These are phyloP conservation scores for Drosophila quasianomalipes DNA, from an alignment of 2,888 invertebrate species.

Conservation along the genomic window DNA sequence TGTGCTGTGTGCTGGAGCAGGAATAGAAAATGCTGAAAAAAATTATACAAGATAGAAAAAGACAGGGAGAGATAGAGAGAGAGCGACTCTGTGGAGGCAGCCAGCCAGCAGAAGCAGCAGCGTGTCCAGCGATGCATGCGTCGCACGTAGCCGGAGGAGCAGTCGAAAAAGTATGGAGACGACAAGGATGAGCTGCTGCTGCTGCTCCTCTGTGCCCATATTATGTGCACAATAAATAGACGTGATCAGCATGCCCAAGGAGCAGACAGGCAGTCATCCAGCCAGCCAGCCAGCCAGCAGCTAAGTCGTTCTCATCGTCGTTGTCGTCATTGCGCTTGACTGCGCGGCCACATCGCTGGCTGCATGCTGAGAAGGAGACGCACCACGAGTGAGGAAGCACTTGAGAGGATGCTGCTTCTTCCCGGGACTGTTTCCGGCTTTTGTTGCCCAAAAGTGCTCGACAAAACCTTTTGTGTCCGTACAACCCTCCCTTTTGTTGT, in stretches of 20 bases:
- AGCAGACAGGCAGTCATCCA: conserved; percentile 21
- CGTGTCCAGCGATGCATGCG: conserved; percentile 81
- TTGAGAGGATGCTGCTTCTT: conserved; percentile 67
- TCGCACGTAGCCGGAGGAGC: conserved; percentile 76
- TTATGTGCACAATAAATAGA: conserved; percentile 85
- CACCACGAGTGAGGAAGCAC: conserved; percentile 67
- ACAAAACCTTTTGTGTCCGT: conserved; percentile 74
- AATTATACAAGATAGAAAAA: conserved; percentile 2
- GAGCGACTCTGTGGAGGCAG: conserved; percentile 31
- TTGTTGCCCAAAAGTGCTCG: conserved; percentile 78
- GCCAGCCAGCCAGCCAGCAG: conserved; percentile 44
- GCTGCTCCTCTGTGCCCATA: conserved; percentile 77
- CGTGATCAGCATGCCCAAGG: conserved; percentile 84
- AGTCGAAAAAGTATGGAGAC: conserved; percentile 32
- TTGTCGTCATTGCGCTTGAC: conserved; percentile 72
- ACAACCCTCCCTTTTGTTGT: conserved; percentile 9
- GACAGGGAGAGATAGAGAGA: conserved; percentile 13
- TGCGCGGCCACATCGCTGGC: conserved; percentile 63
- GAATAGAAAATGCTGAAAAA: conserved; percentile 44
- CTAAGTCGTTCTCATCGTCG: conserved; percentile 42
- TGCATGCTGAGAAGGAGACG: conserved; percentile 71
- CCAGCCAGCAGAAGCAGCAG: conserved; percentile 40
- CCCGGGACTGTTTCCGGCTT: conserved; percentile 74
- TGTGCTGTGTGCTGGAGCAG: conserved; percentile 61
- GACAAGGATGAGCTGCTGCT: conserved; percentile 36